Base-by-base conservation (phyloP, 2,888 invertebrate genomes). In the Eupithecia abbreviata region DNA sequence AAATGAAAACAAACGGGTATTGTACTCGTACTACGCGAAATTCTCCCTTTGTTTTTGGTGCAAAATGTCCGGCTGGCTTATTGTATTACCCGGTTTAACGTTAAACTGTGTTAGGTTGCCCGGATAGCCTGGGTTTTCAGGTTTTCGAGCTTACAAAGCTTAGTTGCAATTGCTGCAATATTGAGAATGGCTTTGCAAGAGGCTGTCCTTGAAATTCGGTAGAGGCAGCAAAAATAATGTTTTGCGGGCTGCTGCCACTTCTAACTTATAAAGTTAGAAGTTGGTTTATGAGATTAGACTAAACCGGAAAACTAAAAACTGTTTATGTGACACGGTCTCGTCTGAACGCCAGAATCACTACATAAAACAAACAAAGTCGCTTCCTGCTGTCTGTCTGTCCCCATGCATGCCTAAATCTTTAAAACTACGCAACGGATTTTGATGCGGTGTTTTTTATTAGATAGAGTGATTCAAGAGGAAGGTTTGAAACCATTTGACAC, bases 1-100 rank as follows among this genome's bases (percentile, higher is more conserved):
- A 82, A 87, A 88, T 87, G 85, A 84, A 85, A 85, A 87, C 84
- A 83, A 86, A 86, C 80, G 82, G 79, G 79, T 82, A 81, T 81
- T 18, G 58, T 55, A 58, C 80, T 81, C n/a, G 58, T 55, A 58
- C 80, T n/a, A 76, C 77, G 71, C 71, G 81, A 81, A 82, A 81
- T 81, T 80, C 77, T 77, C 75, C 79, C 74, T 78, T 80, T 83
- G 82, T 82, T 84, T 80, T 75, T 81, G 76, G 74, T 69, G 76
- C 77, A 82, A 81, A 80, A 76, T 81, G 79, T 81, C 78, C 77
- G 79, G 75, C 58, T 73, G 83, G 90, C 90, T 83, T 88, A 89
- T 80, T 79, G 82, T 80, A 80, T 80, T 82, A 82, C 73, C 70
- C 67, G 81, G 87, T 82, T 77, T 79, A 74, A 67, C 73, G 76